Conservation (phyloP, 2,797 vertebrate species). For the Arremon brunneinucha region DNA sequence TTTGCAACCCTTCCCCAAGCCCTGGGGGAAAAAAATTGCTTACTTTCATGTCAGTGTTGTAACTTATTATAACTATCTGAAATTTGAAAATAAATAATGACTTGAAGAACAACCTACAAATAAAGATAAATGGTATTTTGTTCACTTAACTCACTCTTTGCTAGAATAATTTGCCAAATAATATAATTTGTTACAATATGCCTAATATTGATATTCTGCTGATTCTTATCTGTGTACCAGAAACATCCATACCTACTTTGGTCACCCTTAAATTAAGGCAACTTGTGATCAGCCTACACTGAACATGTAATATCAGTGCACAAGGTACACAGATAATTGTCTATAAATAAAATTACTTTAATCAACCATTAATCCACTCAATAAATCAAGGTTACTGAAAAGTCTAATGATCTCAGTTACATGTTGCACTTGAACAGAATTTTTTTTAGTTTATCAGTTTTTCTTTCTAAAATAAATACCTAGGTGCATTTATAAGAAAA, state of each 20-base stretch:
- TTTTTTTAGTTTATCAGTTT: neutral
- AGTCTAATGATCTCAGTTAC: neutral
- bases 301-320: rapidly evolving
- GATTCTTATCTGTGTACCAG: neutral
- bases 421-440: neutral
- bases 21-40: neutral
- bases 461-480: neutral
- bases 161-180: neutral
- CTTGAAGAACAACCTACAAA: neutral
- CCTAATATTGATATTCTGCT: neutral
- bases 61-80: neutral
- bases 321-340: neutral
- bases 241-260: neutral
- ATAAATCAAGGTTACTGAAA: neutral
- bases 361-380: neutral
- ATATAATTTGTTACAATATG: neutral
- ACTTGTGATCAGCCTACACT: neutral
- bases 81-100: conserved; percentile 24
- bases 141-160: neutral
- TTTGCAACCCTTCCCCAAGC: neutral
- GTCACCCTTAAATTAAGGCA: neutral
- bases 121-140: neutral
- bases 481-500: neutral
- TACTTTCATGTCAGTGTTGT: neutral
- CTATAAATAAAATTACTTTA: neutral